Evolutionary conservation across 2,888 invertebrate genomes (phyloP), one percentile per base, ranked within the genome.

Genomic region (Tinea semifulvella): DNA sequence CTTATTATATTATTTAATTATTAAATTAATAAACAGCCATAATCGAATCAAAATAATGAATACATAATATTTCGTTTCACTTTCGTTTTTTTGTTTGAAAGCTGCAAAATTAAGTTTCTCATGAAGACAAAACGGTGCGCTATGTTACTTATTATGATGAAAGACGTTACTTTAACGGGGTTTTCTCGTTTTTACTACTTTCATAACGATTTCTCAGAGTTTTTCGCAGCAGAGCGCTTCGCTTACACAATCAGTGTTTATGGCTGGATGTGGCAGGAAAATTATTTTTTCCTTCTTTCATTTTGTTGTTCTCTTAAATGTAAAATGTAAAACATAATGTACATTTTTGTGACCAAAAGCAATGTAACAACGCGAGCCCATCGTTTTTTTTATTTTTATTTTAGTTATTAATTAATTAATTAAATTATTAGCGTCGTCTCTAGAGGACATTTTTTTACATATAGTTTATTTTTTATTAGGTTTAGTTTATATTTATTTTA

Each of bases 241-340:
- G 47, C 47, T 44, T 44, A 50, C 49, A 52, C 54, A 57, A 57
- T 57, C 57, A 56, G 51, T 53, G 56, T 56, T 56, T 57, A 56
- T 53, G 55, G 49, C 49, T 47, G 52, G 52, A 53, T 54, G 56
- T 55, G 48, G 50, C 49, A 48, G 44, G 52, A 54, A 55, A 55
- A 55, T 53, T 53, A 53, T 53, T 49, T 53, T 52, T 50, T 42
- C 39, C 40, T 40, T 43, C 16, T 49, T 43, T 27, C 17, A 42
- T 31, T 42, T 38, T 22, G 18, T 19, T 18, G 3, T 36, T 42
- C 14, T 25, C 42, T 14, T 20, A 20, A n/a, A n/a, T n/a, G n/a
- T n/a, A n/a, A n/a, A n/a, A 11, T 25, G 14, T 27, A 17, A 42
- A 25, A 42, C 22, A 11, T 7, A 42, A 42, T 11, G 27, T 27